phyloP scores from a whole-genome alignment of 2,888 invertebrate species.

The Cephonodes hylas region DNA sequence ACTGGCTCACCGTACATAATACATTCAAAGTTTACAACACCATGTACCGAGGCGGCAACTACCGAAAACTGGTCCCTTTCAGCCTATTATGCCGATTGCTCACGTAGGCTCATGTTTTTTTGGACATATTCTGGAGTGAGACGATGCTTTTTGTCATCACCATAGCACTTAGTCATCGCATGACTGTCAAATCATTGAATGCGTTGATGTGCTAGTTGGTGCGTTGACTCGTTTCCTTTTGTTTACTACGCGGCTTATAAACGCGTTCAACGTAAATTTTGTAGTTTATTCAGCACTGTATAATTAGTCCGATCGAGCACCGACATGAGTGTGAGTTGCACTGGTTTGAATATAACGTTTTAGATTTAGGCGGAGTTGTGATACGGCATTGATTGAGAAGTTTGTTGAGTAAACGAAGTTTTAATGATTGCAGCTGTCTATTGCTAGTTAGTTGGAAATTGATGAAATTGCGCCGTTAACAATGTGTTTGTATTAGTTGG shows the following conservation, averaged over 20 bases:
- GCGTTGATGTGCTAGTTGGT: background rate
- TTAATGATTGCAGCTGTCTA: background rate
- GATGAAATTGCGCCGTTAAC: background rate
- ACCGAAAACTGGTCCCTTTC: conserved; percentile 48
- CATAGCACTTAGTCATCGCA: conserved; percentile 43
- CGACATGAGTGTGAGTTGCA: background rate
- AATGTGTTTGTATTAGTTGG: background rate
- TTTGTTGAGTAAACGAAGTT: background rate
- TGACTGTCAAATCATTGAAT: conserved; percentile 24
- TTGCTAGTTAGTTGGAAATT: background rate
- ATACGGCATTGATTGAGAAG: background rate
- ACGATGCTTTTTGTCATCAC: conserved; percentile 24
- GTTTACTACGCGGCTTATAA: background rate
- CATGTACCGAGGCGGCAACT: conserved; percentile 43
- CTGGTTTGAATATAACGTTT: background rate
- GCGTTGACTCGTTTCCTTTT: background rate
- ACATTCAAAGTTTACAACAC: conserved; percentile 22
- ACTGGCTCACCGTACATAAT: background rate
- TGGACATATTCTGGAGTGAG: conserved; percentile 36
- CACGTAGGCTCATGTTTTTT: conserved; percentile 49
- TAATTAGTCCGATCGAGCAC: background rate
- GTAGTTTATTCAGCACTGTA: background rate
- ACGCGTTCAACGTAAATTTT: too few species aligned
- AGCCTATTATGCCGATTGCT: conserved; percentile 49
- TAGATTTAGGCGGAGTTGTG: background rate